These are phyloP conservation scores for Anableps anableps DNA, from an alignment of 2,797 vertebrate genomes.

Conservation along the genomic window DNA sequence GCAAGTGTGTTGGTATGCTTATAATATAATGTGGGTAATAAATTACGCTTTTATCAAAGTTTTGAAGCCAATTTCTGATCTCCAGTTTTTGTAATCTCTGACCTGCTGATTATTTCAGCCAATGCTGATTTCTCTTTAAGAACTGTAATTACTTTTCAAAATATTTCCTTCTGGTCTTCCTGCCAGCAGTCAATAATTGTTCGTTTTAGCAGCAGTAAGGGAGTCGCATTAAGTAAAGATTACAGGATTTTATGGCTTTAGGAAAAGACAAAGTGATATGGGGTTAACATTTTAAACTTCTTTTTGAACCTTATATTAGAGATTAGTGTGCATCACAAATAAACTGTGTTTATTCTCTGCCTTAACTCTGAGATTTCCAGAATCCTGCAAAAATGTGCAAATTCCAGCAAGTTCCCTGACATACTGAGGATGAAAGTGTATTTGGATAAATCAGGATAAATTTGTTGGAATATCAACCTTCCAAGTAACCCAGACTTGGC, in stretches of 20 bases:
- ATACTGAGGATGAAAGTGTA: neutral
- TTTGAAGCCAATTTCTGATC: neutral
- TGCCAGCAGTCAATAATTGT: neutral
- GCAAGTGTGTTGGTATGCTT: slow-evolving; percentile 52
- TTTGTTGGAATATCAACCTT: neutral
- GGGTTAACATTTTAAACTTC: neutral
- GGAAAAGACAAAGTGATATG: neutral
- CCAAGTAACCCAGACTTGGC: neutral
- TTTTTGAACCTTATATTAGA: neutral
- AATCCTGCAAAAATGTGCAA: neutral
- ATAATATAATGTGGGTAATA: slow-evolving; percentile 26
- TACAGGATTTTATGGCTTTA: neutral
- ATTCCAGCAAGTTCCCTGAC: neutral
- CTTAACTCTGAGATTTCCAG: no score
- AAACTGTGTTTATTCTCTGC: neutral
- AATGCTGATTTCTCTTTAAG: neutral
- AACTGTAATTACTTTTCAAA: neutral
- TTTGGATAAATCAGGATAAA: neutral
- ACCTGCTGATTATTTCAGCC: neutral
- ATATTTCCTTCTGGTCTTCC: neutral
- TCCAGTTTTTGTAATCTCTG: neutral
- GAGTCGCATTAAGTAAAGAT: neutral
- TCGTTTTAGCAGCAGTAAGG: neutral
- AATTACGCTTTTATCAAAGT: slow-evolving; percentile 9
- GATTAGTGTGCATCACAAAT: neutral